Evolutionary conservation across 2,113 vertebrate genomes (phyloP).

Genomic region (Clarias batrachus): DNA sequence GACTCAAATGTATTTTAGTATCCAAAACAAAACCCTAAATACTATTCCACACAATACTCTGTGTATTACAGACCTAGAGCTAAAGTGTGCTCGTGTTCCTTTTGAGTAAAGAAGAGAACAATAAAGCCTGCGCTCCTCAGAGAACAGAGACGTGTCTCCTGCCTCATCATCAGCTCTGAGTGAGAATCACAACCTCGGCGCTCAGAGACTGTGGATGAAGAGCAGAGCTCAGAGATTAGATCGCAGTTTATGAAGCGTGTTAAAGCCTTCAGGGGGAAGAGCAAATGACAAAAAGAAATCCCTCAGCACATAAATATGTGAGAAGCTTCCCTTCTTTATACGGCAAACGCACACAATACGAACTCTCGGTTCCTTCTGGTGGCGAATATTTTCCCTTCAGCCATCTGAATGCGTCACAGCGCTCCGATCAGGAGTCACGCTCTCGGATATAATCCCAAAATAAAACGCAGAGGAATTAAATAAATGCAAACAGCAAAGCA

Average conservation of each 20-base stretch:
- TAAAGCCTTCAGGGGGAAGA: not conserved
- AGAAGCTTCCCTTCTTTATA: not conserved
- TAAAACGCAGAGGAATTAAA: not conserved
- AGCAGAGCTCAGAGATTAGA: not conserved
- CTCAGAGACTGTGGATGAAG: conserved; percentile 6
- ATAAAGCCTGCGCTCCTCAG: not conserved
- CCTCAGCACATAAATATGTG: not conserved
- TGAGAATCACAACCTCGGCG: conserved; percentile 33
- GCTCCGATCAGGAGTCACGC: not conserved
- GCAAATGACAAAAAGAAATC: not conserved
- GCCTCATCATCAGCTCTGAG: conserved; percentile 1
- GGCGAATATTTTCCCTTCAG: not conserved
- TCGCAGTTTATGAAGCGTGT: not conserved
- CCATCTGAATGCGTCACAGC: not conserved
- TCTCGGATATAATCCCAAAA: not conserved
- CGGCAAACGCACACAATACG: not conserved
- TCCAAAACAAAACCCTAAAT: not conserved
- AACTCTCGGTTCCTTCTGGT: not conserved
- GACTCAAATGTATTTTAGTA: not conserved
- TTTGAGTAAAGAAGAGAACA: not conserved
- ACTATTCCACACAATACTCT: no score
- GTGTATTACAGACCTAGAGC: not conserved
- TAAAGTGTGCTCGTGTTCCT: not conserved
- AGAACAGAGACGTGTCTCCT: not conserved
- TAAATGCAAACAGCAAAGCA: not conserved